Base-by-base conservation (phyloP, 2,888 invertebrate genomes). In the Clostera curtula region DNA sequence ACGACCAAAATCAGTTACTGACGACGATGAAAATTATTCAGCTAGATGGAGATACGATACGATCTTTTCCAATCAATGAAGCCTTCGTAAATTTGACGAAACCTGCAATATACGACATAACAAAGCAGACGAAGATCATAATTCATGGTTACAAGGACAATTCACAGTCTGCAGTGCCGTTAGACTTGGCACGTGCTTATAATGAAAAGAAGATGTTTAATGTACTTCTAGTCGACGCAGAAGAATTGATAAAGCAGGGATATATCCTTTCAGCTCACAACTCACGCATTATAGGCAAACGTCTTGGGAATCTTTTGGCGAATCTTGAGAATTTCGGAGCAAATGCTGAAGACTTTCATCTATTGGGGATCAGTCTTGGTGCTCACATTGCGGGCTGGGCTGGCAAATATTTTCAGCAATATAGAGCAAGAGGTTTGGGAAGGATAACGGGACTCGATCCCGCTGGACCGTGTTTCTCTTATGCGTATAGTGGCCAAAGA, bases 311-410 rank as follows among this genome's bases (percentile, higher is more conserved):
- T 48, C 60, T 87, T 18, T 60, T 88, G 24, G 76, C 80, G 2
- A 70, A 76, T 49, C 68, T 87, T 26, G 74, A 79, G 49, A 62
- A 67, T 26, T 70, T 65, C 34, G 74, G 75, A 19, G 73, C 85
- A 1, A 68, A 73, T 19, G 68, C 85, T 18, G 72, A 75, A 36
- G 76, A 79, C 42, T 69, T 87, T 36, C 87, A 87, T 61, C 52
- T 87, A 9, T 59, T 88, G 19, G 87, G 87, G 4, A 86, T 87
- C 43, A 87, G 87, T 52, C 71, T 88, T 20, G 87, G 87, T 7
- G 87, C 86, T 2, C 87, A 88, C 36, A 77, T 85, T 2, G 85
- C 86, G 1, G 87, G 87, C 19, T 79, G 77, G 70, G 59, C 82
- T 7, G 74, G 85, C 7, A 80, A 79, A 56, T 82, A 76, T 53